These are phyloP conservation scores for Chirona hameri DNA, from an alignment of 2,888 invertebrate genomes.

Conservation along the genomic window DNA sequence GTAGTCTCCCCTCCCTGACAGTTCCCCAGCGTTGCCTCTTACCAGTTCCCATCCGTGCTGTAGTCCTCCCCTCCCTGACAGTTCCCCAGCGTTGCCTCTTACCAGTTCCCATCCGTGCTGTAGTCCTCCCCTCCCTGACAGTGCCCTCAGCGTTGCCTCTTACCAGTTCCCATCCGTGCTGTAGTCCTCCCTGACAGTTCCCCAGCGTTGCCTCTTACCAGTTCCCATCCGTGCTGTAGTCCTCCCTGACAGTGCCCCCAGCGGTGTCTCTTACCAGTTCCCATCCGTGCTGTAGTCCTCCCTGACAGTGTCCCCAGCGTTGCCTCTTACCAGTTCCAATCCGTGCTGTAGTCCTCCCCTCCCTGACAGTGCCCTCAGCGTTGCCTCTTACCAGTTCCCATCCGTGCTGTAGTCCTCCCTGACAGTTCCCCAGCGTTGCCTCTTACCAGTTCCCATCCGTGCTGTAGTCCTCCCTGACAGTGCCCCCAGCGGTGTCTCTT, in stretches of 20 bases:
- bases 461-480: slow-evolving; percentile 48
- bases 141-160: too few relatives aligned
- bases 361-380: slow-evolving; percentile 49
- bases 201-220: slow-evolving; percentile 45
- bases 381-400: slow-evolving; percentile 41
- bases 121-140: slow-evolving; percentile 48
- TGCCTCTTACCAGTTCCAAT: slow-evolving; percentile 42
- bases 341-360: slow-evolving; percentile 46
- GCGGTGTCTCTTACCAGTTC: slow-evolving; percentile 36
- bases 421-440: slow-evolving; percentile 50
- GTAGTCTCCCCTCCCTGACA: slow-evolving; percentile 48
- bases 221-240: slow-evolving; percentile 45
- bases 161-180: slow-evolving; percentile 43
- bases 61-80: slow-evolving; percentile 48
- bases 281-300: slow-evolving; percentile 47
- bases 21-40: slow-evolving; percentile 49
- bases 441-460: slow-evolving; percentile 42
- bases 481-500: too few relatives aligned
- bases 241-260: slow-evolving; percentile 49
- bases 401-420: slow-evolving; percentile 47
- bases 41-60: slow-evolving; percentile 43
- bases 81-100: slow-evolving; percentile 49
- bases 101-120: slow-evolving; percentile 43
- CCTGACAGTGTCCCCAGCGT: slow-evolving; percentile 49
- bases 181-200: slow-evolving; percentile 48